Evolutionary conservation across 2,888 invertebrate species (phyloP), one percentile per base, ranked within the genome.

Genomic region (Harmothoe impar): DNA sequence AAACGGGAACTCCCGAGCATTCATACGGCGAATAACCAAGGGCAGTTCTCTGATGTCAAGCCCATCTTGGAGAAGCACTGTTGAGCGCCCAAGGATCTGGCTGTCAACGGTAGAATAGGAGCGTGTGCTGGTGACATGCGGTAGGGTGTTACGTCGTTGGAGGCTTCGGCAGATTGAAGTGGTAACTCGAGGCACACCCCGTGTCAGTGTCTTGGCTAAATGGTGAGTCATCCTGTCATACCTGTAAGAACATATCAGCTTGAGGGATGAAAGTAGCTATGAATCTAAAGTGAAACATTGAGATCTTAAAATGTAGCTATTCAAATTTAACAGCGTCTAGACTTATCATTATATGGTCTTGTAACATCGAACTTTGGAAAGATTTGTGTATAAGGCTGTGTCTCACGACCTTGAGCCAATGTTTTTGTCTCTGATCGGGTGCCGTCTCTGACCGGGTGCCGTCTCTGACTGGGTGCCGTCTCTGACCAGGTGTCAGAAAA

Each of bases 11-110:
- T 91, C 92, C 12, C 77, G 84, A 7, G 91, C 91, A 29, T 89
- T 91, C 54, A 92, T 90, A 90, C 95, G 97, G 90, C 97, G 96
- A 43, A 97, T 96, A 89, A 97, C 96, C 23, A 97, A 96, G 0
- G 97, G 97, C 86, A 97, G 96, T 94, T 97, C 97, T 93, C 97
- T 97, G 33, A 97, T 97, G 90, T 96, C 96, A n/a, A 96, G 95
- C 5, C 97, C 97, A 94, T 97, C 97, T 95, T 97, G 97, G 90
- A 97, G 96, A 84, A 97, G 95, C 91, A 97, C 97, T 17, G 97
- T 97, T 0, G 96, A 96, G 31, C 96, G 95, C 0, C 95, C 95
- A 29, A 96, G 93, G 51, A 95, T 54, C 29, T 33, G 33, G n/a
- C 81, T 81, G 43, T 43, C 43, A 0, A 20, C 3, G 29, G 29